Base-by-base conservation (phyloP, 2,113 vertebrate genomes). In the Potamarius usumacintae region DNA sequence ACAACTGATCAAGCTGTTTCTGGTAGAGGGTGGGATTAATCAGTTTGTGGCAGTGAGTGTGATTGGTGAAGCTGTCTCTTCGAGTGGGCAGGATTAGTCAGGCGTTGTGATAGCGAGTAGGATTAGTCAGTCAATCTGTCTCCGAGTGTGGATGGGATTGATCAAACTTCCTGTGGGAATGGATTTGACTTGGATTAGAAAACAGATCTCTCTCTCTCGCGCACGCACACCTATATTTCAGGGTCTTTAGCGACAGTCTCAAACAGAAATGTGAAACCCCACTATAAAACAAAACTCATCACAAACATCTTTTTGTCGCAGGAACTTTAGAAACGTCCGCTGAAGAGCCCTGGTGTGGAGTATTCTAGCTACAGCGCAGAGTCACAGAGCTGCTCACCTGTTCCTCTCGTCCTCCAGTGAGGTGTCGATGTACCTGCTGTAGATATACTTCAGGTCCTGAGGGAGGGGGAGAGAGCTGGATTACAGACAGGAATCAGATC, bases 381-480 rank as follows among this genome's bases (percentile, higher is more conserved):
- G 48, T 52, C 25, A 5, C 4, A 9, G 30, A 20, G 52, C 2
- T 52, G 94, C 98, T 94, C 96, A 99, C 98, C 99, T 99, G 92
- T 98, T 99, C 81, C 96, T 95, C 92, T 99, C 97, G 7, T 94
- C 94, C 91, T 98, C 97, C 81, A 97, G 98, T 0, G 95, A 95
- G 85, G 96, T 96, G 92, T 99, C 93, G 86, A 99, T 95, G 0
- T 97, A 99, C 95, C 97, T 95, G 89, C 97, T 97, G 87, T 99
- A 99, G 93, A 99, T 99, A 94, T 96, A 99, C 90, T 98, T 99
- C 91, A 99, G 95, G 74, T 99, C 97, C 98, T 99, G 94, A 27
- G 92, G 88, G 42, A 89, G 17, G 91, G 62, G 84, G 80, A 52
- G 52, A 67, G 67, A 83, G 25, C 25, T 60, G 30, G 17, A 9